A percentile compares a stretch with the other conserved stretches of the same genome.
phyloP scores from a whole-genome alignment of 2,888 invertebrate genomes.

The Tipula helvola region DNA sequence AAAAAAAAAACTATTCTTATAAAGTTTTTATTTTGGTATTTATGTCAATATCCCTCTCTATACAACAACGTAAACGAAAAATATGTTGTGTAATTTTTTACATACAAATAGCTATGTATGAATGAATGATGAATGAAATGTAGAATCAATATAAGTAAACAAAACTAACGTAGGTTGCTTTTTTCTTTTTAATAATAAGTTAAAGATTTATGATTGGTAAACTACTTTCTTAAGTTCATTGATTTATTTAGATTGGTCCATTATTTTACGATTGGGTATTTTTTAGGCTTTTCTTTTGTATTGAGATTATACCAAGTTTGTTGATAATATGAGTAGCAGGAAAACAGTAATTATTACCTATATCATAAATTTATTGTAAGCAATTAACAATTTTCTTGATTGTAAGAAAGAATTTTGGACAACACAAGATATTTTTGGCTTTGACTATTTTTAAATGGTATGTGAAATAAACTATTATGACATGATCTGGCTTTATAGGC shows the following conservation, averaged over 20 bases:
- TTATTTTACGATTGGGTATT: neutral
- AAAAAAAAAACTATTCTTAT: neutral
- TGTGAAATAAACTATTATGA: too few species aligned
- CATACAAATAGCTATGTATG: neutral
- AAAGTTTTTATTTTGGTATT: neutral
- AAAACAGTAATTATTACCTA: too few species aligned
- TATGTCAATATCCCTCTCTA: neutral
- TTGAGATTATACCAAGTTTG: too few species aligned
- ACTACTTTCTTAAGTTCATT: neutral
- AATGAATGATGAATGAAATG: slow-evolving; percentile 6
- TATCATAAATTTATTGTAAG: too few species aligned
- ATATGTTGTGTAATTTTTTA: neutral
- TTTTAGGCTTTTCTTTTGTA: too few species aligned
- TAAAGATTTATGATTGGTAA: neutral
- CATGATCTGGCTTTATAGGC: too few species aligned
- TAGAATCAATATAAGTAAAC: neutral
- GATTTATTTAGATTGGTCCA: neutral
- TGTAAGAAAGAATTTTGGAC: too few species aligned
- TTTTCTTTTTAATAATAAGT: neutral
- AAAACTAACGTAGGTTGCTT: neutral
- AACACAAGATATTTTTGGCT: too few species aligned
- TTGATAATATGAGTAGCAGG: too few species aligned
- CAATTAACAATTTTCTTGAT: too few species aligned
- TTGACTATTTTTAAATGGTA: too few species aligned
- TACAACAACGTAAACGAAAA: neutral